Evolutionary conservation across 2,113 vertebrate species (phyloP), one percentile per base, ranked within the genome.

Genomic region (Pygoscelis adeliae): DNA sequence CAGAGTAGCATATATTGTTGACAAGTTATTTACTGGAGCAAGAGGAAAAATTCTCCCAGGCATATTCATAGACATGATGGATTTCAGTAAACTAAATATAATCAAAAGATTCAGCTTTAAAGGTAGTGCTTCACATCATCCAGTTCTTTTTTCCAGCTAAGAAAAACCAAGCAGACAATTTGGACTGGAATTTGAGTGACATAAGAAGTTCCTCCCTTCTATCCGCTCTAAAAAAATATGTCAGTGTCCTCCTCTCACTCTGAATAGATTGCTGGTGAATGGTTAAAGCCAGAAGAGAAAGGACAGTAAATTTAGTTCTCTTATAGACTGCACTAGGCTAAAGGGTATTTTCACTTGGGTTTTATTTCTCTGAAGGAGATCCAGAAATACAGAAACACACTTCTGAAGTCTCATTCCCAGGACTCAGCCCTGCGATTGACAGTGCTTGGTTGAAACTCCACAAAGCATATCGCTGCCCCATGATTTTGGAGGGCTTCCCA

Each of bases 1-100:
- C 5, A 22, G n/a, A 90, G 76, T 10, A 47, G 67, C 46, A 70
- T 1, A 3, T 26, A 29, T 50, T 59, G 53, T 86, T 89, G 90
- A 78, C 76, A 52, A 50, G 30, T 91, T 83, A 89, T 94, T 96
- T 95, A 94, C 53, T 71, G 47, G 23, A 96, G 63, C 38, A 80
- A 71, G 50, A 90, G 46, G 32, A 67, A 93, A 85, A 90, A 52
- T 34, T 84, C 88, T 89, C 83, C 56, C 50, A 92, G 90, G 59
- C 55, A 52, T 58, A 78, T 74, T 90, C 59, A 58, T 3, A 63
- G 46, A 53, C 32, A 16, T 55, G 82, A 94, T 42, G 63, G 59
- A 80, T 94, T 96, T 94, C 83, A 84, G 59, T 46, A 92, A 92
- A 70, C 19, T 34, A 83, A 72, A 94, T 46, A 56, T 19, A 90